Evolutionary conservation across 2,888 invertebrate genomes (phyloP).

Genomic region (Drosophila kuntzei): DNA sequence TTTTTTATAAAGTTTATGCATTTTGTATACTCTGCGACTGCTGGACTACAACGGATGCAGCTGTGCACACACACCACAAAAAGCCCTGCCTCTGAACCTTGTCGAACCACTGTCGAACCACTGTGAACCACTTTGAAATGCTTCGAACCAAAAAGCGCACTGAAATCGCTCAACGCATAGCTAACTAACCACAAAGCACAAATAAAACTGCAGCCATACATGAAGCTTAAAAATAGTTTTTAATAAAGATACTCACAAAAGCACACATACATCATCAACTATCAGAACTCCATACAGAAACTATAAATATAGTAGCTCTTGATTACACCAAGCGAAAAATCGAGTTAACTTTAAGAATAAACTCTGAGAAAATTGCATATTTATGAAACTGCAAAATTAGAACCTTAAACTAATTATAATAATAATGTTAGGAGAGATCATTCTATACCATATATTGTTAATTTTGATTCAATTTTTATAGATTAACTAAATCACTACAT

Average conservation of each 20-base stretch:
- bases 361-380: not conserved
- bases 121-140: conserved; percentile 32
- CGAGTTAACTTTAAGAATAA: not conserved
- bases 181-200: conserved; percentile 70
- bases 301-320: not conserved
- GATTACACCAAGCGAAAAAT: conserved; percentile 3
- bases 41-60: conserved; percentile 33
- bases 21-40: conserved; percentile 51
- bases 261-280: not conserved
- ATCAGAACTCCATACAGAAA: not conserved
- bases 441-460: no score
- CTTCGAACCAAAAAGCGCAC: conserved; percentile 25
- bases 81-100: not conserved
- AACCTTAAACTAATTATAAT: no score
- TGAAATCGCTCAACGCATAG: conserved; percentile 52
- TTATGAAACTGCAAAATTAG: no score
- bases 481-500: no score
- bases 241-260: conserved; percentile 30
- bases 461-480: no score
- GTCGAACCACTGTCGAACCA: conserved; percentile 24
- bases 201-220: conserved; percentile 56
- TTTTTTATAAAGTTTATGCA: conserved; percentile 72
- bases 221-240: conserved; percentile 54
- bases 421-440: no score
- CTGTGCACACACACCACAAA: conserved; percentile 9